Percentiles rank a stretch among this genome's conserved stretches.
Conservation (phyloP, 2,888 invertebrate genomes). For the Boloria selene region DNA sequence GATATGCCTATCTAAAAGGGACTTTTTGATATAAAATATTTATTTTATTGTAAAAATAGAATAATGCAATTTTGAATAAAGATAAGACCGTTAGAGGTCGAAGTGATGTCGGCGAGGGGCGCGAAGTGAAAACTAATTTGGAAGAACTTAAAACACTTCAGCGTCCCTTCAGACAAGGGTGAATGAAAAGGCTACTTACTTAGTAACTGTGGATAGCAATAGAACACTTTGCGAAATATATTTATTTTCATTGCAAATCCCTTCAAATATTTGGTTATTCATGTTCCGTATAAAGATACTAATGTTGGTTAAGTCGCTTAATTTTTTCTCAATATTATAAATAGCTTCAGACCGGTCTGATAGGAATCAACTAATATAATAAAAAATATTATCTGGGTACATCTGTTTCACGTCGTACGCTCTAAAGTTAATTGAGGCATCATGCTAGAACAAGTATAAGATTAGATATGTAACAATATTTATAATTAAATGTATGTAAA, state of each 20-base stretch:
- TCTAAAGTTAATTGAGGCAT: constrained; percentile 36
- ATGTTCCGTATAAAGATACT: neutral
- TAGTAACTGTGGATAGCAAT: constrained; percentile 34
- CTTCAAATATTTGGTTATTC: neutral
- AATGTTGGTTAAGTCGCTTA: neutral
- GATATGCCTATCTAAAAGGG: too few relatives aligned
- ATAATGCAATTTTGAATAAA: constrained; percentile 19
- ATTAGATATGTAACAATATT: constrained; percentile 38
- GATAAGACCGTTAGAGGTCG: constrained; percentile 20
- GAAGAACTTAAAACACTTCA: constrained; percentile 38
- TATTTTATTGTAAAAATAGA: neutral
- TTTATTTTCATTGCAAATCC: constrained; percentile 9
- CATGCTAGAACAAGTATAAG: constrained; percentile 31
- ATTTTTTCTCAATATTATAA: constrained; percentile 22
- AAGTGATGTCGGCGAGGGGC: constrained; percentile 26
- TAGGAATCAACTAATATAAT: constrained; percentile 29
- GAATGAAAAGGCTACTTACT: constrained; percentile 30
- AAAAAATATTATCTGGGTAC: constrained; percentile 35
- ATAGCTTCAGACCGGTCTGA: constrained; percentile 19
- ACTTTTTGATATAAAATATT: neutral
- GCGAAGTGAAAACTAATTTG: constrained; percentile 38
- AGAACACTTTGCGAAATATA: constrained; percentile 21
- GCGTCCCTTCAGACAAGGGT: constrained; percentile 31
- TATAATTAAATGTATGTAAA: constrained; percentile 38
- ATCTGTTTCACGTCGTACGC: constrained; percentile 34